These are phyloP conservation scores for Tenthredo distinguenda DNA, from an alignment of 2,888 invertebrate genomes.

Conservation along the genomic window DNA sequence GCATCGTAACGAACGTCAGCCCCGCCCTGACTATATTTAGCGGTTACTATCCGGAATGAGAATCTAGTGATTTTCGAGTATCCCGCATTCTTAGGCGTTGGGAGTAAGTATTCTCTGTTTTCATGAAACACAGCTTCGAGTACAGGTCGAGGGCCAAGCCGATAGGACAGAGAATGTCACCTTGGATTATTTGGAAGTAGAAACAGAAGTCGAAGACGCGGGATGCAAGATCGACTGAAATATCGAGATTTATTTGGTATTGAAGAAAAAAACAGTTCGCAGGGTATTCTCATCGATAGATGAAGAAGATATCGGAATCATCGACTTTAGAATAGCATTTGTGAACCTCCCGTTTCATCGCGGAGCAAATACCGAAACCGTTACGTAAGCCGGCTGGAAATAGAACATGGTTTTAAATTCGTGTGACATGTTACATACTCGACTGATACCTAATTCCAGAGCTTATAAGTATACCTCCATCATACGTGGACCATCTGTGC, in stretches of 20 bases:
- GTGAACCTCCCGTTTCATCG: not conserved
- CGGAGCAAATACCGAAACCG: not conserved
- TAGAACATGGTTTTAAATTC: conserved; percentile 39
- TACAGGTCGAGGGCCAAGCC: not conserved
- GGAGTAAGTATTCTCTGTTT: not conserved
- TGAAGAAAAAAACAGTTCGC: not conserved
- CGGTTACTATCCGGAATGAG: conserved; percentile 52
- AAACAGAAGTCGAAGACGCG: not conserved
- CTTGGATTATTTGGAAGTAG: not conserved
- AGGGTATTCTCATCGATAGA: not conserved
- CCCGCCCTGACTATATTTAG: conserved; percentile 62
- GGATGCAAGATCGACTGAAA: not conserved
- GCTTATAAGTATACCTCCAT: conserved; percentile 22
- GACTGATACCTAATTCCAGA: conserved; percentile 12
- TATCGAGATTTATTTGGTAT: not conserved
- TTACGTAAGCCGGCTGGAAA: conserved; percentile 34
- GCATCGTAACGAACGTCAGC: conserved; percentile 56
- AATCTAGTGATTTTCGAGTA: conserved; percentile 43
- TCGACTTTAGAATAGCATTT: conserved; percentile 7
- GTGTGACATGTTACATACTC: conserved; percentile 14
- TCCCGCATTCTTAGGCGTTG: conserved; percentile 6
- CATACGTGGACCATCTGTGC: not conserved
- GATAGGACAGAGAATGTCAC: not conserved
- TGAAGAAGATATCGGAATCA: not conserved
- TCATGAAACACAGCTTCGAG: not conserved